phyloP scores from a whole-genome alignment of 2,888 invertebrate species.

The Hirtodrosophila cameraria region DNA sequence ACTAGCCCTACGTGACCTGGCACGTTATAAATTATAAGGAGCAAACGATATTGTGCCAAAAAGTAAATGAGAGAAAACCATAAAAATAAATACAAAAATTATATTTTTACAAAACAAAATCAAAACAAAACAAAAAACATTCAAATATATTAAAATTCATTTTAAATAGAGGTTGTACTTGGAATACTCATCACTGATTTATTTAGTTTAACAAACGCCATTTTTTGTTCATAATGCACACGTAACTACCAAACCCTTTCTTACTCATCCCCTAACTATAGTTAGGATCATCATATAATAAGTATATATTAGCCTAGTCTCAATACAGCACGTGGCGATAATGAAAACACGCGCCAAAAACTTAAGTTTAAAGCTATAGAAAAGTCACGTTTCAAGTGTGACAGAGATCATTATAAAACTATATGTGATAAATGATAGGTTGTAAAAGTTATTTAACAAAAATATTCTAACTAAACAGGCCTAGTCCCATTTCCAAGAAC shows the following conservation, averaged over 20 bases:
- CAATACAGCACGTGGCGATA: constrained; percentile 37
- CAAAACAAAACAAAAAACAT: constrained; percentile 15
- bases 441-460: too few relatives aligned
- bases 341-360: constrained; percentile 17
- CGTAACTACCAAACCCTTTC: constrained; percentile 30
- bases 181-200: too few relatives aligned
- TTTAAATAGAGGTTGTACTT: too few relatives aligned
- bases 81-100: constrained; percentile 48
- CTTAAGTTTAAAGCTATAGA: constrained; percentile 15
- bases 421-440: too few relatives aligned
- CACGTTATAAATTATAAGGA: constrained; percentile 79
- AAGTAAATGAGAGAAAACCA: constrained; percentile 61
- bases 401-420: too few relatives aligned
- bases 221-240: constrained; percentile 51
- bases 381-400: constrained; percentile 38
- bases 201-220: constrained; percentile 68
- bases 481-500: too few relatives aligned
- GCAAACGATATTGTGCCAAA: constrained; percentile 80
- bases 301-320: constrained; percentile 7
- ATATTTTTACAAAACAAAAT: constrained; percentile 22
- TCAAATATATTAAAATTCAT: too few relatives aligned
- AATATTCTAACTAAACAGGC: too few relatives aligned
- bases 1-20: constrained; percentile 94
- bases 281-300: constrained; percentile 7
- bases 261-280: too few relatives aligned